These are phyloP conservation scores for Cherax quadricarinatus DNA, from an alignment of 1,140 invertebrate species.

Conservation along the genomic window DNA sequence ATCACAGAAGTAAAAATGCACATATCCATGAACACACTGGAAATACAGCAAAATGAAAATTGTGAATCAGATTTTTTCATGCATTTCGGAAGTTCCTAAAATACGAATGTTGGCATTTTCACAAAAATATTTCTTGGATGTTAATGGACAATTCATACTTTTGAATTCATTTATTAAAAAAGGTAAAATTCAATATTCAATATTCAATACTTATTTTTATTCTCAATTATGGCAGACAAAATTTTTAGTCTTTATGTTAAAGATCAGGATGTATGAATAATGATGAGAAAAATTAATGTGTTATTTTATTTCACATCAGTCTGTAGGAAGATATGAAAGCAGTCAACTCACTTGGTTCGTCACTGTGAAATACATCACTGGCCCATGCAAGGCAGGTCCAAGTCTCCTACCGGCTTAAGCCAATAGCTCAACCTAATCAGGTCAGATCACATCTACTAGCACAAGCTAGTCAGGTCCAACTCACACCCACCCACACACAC, in stretches of 20 bases:
- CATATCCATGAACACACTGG: too few species aligned
- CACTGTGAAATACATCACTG: neutral
- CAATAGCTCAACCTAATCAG: too few species aligned
- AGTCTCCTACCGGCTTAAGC: too few species aligned
- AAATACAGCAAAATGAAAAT: too few species aligned
- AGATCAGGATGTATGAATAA: too few species aligned
- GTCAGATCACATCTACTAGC: too few species aligned
- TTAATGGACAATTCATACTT: neutral
- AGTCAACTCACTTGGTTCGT: neutral
- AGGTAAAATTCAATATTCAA: neutral
- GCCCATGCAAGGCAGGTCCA: too few species aligned
- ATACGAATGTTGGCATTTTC: slow-evolving; percentile 3
- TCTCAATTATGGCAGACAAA: neutral
- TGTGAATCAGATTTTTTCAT: neutral
- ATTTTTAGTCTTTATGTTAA: neutral
- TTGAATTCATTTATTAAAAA: neutral
- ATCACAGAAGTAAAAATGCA: too few species aligned
- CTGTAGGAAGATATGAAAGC: neutral
- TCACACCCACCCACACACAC: too few species aligned
- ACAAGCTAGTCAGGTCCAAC: too few species aligned
- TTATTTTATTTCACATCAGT: neutral
- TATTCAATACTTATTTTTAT: neutral
- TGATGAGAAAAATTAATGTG: too few species aligned
- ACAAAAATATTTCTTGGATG: neutral
- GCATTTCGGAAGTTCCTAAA: neutral